These are phyloP conservation scores for Spodoptera picta DNA, from an alignment of 2,888 invertebrate genomes.

Conservation along the genomic window DNA sequence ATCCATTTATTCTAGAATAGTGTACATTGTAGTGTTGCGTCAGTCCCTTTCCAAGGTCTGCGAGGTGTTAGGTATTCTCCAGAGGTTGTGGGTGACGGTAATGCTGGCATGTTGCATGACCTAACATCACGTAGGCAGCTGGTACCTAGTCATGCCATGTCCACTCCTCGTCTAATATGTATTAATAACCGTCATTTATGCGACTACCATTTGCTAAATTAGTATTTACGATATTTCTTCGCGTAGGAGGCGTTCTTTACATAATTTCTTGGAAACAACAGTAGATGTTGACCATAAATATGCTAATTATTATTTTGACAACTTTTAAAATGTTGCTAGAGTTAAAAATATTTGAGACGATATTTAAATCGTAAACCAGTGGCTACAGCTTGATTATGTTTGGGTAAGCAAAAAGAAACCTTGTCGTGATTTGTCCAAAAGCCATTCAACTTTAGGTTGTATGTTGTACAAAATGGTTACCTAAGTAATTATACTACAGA, in stretches of 20 bases:
- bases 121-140: conserved; percentile 55
- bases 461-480: no score
- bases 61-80: conserved; percentile 45
- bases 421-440: no score
- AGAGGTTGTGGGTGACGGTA: conserved; percentile 49
- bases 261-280: conserved; percentile 13
- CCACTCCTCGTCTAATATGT: conserved; percentile 40
- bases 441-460: no score
- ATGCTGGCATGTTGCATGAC: conserved; percentile 47
- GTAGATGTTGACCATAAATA: background rate
- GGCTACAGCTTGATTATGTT: no score
- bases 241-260: conserved; percentile 24
- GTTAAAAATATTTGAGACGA: no score
- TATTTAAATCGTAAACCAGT: no score
- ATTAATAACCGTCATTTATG: conserved; percentile 46
- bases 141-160: conserved; percentile 45
- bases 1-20: conserved; percentile 45
- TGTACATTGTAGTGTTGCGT: conserved; percentile 31
- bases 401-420: no score
- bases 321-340: no score
- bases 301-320: no score
- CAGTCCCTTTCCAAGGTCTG: conserved; percentile 51
- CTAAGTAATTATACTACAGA: no score
- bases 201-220: conserved; percentile 37
- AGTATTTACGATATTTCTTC: conserved; percentile 45